phyloP scores from a whole-genome alignment of 2,113 vertebrate genomes.

The Heterotis niloticus region DNA sequence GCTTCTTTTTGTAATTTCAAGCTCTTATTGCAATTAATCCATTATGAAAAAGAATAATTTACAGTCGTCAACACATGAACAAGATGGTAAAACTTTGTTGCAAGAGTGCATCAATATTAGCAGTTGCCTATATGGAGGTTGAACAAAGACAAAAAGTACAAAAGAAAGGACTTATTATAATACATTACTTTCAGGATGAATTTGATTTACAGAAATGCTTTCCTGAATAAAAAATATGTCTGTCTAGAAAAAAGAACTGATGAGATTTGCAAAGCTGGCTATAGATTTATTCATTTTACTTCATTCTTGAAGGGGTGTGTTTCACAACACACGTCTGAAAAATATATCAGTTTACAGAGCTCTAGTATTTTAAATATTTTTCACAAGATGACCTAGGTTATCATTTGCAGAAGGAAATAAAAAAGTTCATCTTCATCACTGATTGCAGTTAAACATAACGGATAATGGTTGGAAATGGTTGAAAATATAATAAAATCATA shows the following conservation, averaged over 20 bases:
- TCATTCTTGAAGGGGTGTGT: neutral
- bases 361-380: slow-evolving; percentile 25
- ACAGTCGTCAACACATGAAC: slow-evolving; percentile 16
- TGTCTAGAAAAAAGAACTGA: neutral
- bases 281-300: slow-evolving; percentile 10
- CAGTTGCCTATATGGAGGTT: too few relatives aligned
- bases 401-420: neutral
- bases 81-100: neutral
- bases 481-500: slow-evolving; percentile 18
- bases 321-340: slow-evolving; percentile 39
- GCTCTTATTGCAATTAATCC: slow-evolving; percentile 31
- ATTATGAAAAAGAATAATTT: neutral
- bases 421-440: neutral
- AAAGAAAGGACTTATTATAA: too few relatives aligned
- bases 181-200: neutral
- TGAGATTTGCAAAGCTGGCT: slow-evolving; percentile 10
- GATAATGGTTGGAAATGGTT: neutral
- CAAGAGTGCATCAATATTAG: neutral
- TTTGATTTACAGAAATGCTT: slow-evolving; percentile 1
- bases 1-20: slow-evolving; percentile 63
- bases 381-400: slow-evolving; percentile 25
- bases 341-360: slow-evolving; percentile 49
- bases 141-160: too few relatives aligned
- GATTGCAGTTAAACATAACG: neutral
- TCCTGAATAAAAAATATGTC: slow-evolving; percentile 2